These are phyloP conservation scores for Tipula confusa DNA, from an alignment of 2,888 invertebrate genomes.

Conservation along the genomic window DNA sequence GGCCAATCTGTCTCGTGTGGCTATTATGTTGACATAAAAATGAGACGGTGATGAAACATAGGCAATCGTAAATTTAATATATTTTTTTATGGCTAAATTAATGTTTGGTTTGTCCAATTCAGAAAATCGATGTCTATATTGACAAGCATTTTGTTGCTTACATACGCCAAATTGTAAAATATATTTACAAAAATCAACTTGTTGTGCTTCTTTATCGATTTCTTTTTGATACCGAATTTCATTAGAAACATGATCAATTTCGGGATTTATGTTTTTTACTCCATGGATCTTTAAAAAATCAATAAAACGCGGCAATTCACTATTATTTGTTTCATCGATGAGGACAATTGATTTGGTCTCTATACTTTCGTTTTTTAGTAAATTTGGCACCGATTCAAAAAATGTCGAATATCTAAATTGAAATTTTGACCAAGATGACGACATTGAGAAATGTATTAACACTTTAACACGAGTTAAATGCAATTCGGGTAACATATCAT, in stretches of 20 bases:
- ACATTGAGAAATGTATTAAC: background rate
- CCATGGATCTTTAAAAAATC: constrained; percentile 28
- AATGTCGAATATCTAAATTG: background rate
- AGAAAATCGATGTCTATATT: background rate
- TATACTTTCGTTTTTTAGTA: background rate
- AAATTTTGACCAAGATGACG: background rate
- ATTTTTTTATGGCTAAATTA: background rate
- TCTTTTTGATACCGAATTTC: background rate
- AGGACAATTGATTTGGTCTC: background rate
- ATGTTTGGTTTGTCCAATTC: background rate
- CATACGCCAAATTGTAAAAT: background rate
- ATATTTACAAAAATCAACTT: constrained; percentile 3
- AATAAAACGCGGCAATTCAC: background rate
- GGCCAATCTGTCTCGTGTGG: background rate
- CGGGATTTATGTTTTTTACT: background rate
- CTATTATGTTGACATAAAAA: background rate
- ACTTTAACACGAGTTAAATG: background rate
- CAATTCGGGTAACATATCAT: background rate
- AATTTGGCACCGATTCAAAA: background rate
- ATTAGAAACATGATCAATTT: background rate
- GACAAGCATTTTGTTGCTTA: background rate
- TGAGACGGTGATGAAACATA: background rate
- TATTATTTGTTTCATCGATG: background rate
- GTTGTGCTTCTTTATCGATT: background rate
- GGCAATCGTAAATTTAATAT: background rate